Conservation (phyloP, 1,140 invertebrate species). For the Oscheius sp. region DNA sequence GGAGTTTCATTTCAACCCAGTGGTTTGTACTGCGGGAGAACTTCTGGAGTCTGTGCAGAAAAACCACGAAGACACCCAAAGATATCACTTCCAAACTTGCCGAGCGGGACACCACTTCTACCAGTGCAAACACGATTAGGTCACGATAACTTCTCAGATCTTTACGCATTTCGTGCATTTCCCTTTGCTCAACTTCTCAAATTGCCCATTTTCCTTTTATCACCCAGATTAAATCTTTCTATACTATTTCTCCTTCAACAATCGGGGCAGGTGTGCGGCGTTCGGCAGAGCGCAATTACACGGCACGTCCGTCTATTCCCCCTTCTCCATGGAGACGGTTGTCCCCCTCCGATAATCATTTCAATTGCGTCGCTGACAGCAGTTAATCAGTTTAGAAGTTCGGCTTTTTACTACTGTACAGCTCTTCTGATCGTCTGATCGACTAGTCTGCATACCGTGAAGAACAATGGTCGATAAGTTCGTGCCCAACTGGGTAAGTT, state of each 20-base stretch:
- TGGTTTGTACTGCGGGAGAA: conserved; percentile 25
- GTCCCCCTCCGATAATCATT: neutral
- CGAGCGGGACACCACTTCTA: conserved; percentile 23
- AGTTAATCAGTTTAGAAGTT: no score
- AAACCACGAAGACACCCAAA: conserved; percentile 1
- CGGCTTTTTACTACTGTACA: no score
- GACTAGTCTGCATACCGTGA: no score
- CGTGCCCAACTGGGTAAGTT: no score
- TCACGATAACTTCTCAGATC: conserved; percentile 6
- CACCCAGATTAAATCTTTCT: conserved; percentile 1
- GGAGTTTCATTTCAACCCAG: conserved; percentile 18
- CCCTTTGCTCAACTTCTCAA: conserved; percentile 18
- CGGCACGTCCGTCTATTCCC: neutral
- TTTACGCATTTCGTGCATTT: neutral
- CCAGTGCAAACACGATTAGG: conserved; percentile 17
- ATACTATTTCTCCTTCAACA: neutral
- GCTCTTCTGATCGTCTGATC: no score
- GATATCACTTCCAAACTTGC: conserved; percentile 9
- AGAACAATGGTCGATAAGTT: no score
- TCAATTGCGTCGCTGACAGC: neutral
- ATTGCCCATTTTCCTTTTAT: conserved; percentile 21
- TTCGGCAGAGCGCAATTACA: neutral
- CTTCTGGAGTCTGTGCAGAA: conserved; percentile 3
- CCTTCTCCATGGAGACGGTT: neutral
- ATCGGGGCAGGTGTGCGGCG: neutral